Conservation (phyloP, 2,888 invertebrate species). For the Perithous albicinctus region DNA sequence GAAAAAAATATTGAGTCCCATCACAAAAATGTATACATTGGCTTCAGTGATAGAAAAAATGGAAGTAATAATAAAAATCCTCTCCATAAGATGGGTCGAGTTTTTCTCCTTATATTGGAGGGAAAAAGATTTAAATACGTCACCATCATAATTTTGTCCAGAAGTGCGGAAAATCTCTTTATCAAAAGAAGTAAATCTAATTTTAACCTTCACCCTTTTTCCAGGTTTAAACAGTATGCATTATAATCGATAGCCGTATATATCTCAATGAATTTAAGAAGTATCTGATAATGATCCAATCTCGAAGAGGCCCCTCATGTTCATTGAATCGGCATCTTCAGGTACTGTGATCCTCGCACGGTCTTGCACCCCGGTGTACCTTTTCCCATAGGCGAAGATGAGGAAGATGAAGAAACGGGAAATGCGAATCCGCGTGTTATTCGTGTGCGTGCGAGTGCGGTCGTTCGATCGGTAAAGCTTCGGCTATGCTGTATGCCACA, state of each 20-base stretch:
- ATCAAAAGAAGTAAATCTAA: not conserved
- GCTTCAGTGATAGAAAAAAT: too few species aligned
- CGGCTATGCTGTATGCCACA: constrained; percentile 9
- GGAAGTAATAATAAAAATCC: too few species aligned
- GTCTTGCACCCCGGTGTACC: constrained; percentile 15
- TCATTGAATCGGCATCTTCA: constrained; percentile 68
- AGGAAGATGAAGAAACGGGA: constrained; percentile 67
- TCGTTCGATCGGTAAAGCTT: constrained; percentile 28
- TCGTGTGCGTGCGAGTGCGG: constrained; percentile 55
- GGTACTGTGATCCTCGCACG: constrained; percentile 73
- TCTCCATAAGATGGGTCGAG: too few species aligned
- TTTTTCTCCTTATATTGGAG: too few species aligned
- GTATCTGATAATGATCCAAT: constrained; percentile 36
- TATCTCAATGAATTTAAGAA: constrained; percentile 15
- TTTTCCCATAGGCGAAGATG: constrained; percentile 55
- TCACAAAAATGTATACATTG: too few species aligned
- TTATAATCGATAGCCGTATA: constrained; percentile 1
- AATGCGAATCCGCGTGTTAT: constrained; percentile 57
- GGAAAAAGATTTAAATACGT: too few species aligned
- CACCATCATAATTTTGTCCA: too few species aligned
- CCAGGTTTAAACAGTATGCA: not conserved
- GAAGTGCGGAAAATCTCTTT: too few species aligned
- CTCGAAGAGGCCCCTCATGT: constrained; percentile 13
- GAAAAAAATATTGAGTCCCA: too few species aligned
- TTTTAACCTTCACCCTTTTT: not conserved